phyloP scores from a whole-genome alignment of 2,113 vertebrate species.

The Cichladusa arquata region DNA sequence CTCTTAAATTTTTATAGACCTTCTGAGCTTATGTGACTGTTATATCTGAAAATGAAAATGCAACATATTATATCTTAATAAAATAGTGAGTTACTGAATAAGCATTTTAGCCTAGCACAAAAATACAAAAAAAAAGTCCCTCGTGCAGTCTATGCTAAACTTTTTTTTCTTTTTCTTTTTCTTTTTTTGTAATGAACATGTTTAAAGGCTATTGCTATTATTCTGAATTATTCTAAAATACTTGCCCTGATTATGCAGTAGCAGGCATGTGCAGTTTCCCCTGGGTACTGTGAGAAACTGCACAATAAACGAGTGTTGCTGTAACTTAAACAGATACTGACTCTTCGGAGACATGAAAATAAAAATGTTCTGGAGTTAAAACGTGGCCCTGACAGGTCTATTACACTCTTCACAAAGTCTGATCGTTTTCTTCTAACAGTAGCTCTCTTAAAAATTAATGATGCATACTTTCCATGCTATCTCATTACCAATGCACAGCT shows the following conservation, averaged over 20 bases:
- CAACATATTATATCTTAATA: background rate
- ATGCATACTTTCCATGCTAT: background rate
- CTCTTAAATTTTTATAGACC: background rate
- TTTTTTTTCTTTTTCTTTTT: background rate
- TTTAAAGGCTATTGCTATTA: background rate
- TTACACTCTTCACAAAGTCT: background rate
- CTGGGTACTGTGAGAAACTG: slow-evolving; percentile 7
- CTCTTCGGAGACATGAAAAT: background rate
- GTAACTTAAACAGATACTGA: slow-evolving; percentile 25
- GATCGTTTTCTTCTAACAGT: background rate
- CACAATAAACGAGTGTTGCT: slow-evolving; percentile 13
- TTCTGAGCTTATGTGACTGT: background rate
- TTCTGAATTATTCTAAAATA: background rate
- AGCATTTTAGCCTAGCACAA: background rate
- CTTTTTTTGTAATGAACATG: background rate
- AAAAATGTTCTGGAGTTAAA: background rate
- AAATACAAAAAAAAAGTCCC: background rate
- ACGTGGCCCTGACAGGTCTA: background rate
- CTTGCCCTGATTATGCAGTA: background rate
- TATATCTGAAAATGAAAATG: background rate
- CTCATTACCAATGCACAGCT: background rate
- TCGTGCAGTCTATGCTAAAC: background rate
- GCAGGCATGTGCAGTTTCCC: slow-evolving; percentile 11
- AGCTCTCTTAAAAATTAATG: slow-evolving; percentile 33
- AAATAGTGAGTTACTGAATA: background rate